phyloP scores from a whole-genome alignment of 1,140 invertebrate species.

The Leucophenga varia region DNA sequence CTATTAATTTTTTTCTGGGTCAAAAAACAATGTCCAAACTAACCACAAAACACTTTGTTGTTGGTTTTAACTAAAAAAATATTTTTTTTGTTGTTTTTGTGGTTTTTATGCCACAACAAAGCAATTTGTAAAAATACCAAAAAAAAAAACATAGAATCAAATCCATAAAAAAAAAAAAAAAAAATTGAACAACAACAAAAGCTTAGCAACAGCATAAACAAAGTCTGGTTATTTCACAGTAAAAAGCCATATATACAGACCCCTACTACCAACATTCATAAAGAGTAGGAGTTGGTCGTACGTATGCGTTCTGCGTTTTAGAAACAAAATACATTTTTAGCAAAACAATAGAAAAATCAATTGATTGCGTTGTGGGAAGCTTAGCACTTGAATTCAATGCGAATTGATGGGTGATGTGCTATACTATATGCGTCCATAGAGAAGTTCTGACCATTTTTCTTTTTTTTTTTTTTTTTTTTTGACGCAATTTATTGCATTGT shows the following conservation, averaged over 20 bases:
- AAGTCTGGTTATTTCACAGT: too few relatives aligned
- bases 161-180: not conserved
- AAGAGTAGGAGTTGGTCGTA: slow-evolving; percentile 1
- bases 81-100: too few relatives aligned
- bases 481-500: slow-evolving; percentile 51
- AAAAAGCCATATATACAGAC: too few relatives aligned
- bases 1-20: too few relatives aligned
- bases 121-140: slow-evolving; percentile 51
- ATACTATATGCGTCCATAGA: too few relatives aligned
- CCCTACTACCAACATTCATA: too few relatives aligned
- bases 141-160: slow-evolving; percentile 11
- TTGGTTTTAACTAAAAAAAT: too few relatives aligned
- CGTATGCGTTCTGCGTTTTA: not conserved
- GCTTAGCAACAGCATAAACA: slow-evolving; percentile 36
- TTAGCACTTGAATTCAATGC: slow-evolving; percentile 46
- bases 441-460: too few relatives aligned
- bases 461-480: slow-evolving; percentile 50
- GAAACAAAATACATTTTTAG: slow-evolving; percentile 45
- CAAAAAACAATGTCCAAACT: too few relatives aligned
- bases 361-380: slow-evolving; percentile 53
- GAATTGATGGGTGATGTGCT: slow-evolving; percentile 1
- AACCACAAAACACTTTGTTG: too few relatives aligned
- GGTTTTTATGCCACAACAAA: slow-evolving; percentile 53
- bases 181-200: slow-evolving; percentile 18
- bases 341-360: slow-evolving; percentile 51